Base-by-base conservation (phyloP, 2,888 invertebrate genomes). In the Stegana nigrithorax region DNA sequence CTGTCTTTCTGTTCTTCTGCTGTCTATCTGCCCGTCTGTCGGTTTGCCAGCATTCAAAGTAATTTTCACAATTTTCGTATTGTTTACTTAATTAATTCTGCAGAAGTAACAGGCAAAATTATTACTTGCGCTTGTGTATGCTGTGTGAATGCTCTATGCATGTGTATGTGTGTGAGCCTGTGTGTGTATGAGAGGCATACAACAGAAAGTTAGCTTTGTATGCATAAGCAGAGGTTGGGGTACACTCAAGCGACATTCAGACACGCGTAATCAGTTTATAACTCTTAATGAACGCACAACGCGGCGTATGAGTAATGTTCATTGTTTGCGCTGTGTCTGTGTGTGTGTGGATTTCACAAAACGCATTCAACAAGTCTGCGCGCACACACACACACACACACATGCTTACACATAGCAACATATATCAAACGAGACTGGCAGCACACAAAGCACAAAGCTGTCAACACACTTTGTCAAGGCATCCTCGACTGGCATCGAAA, bases 51-150 rank as follows among this genome's bases (percentile, higher is more conserved):
- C 76, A 75, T 78, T 74, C 72, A 74, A 75, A 73, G 78, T 74
- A 75, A 74, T 75, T 74, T 74, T 72, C 73, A 75, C 78, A 74
- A 74, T 74, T 78, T 74, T 78, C 74, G 72, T 74, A 78, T 74
- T 74, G 78, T 74, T 74, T 74, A 74, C 78, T 74, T 74, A 74
- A 74, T 74, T 74, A 74, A 74, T 74, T 74, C 70, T 72, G 73
- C 74, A 78, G 68, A 78, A 74, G 17, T 14, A 17, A 39, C 14
- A 39, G n/a, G n/a, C n/a, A n/a, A 77, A 78, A 77, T 77, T 73
- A 75, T 66, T 75, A 73, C 67, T 78, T 69, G 69, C 66, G 62
- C n/a, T n/a, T 59, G 47, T 67, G 47, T 23, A 14, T 42, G 42
- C 17, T 56, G 60, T 44, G 29, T 25, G 66, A 23, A n/a, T 59